Evolutionary conservation across 2,113 vertebrate genomes (phyloP), one percentile per base, ranked within the genome.

Genomic region (Stegostoma tigrinum): DNA sequence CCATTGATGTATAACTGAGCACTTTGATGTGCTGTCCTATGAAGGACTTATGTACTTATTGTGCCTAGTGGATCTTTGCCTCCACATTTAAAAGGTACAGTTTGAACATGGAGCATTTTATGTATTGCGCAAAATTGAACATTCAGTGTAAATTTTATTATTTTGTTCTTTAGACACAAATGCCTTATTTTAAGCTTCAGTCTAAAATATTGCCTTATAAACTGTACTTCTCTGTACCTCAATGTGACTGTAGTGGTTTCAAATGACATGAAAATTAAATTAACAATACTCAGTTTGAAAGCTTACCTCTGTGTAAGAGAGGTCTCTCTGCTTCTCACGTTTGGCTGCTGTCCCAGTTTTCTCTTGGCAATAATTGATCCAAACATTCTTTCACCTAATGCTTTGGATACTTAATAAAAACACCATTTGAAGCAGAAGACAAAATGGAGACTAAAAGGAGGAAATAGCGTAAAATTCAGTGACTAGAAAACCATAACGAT

Each of bases 321-420:
- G n/a, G 87, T 61, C 67, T 45, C 42, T 72, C 42, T 30, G 94
- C 45, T 95, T 14, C 14, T 30, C 42, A 75, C 17, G 38, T 17
- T 38, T 93, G 89, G 89, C 89, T n/a, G 8, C 64, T 38, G 19
- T 64, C 85, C 89, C 89, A 93, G 61, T 38, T 93, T 64, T 67
- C 89, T 64, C 17, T 67, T 93, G n/a, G 89, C 61, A 38, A 93
- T 93, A 93, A 93, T 93, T 93, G 89, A 93, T 66, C 89, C 89
- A 23, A 66, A 93, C 89, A 93, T 67, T 61, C 89, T 93, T 93
- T 93, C 89, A 93, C 89, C 89, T 67, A 93, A 66, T 24, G 61
- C 64, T 34, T 93, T 17, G 38, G n/a, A 61, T 38, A 66, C 89
- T 21, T 66, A 64, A 66, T 93, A 42, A 93, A 66, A 93, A 66